Evolutionary conservation across 2,113 vertebrate species (phyloP).

Genomic region (Lutjanus erythropterus): DNA sequence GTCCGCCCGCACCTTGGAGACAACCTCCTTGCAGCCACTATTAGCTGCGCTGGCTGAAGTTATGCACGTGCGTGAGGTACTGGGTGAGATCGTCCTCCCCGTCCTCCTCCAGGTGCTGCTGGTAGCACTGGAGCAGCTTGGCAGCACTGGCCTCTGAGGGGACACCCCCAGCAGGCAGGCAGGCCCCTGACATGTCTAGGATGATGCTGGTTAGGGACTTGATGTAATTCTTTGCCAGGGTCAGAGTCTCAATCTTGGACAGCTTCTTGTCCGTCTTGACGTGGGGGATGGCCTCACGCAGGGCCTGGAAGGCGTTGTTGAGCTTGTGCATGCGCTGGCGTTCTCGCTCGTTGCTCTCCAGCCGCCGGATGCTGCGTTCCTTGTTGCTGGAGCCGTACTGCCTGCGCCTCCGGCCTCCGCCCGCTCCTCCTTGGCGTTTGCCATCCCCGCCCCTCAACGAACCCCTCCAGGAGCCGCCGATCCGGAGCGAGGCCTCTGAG

Average conservation of each 20-base stretch:
- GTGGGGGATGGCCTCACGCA: conserved; percentile 95
- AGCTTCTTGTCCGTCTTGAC: conserved; percentile 95
- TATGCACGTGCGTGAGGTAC: conserved; percentile 88
- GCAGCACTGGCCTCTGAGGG: conserved; percentile 76
- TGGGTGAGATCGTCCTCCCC: conserved; percentile 87
- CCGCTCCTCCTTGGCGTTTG: conserved; percentile 46
- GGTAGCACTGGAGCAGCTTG: conserved; percentile 90
- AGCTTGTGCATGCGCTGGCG: conserved; percentile 99
- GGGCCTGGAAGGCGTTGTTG: conserved; percentile 97
- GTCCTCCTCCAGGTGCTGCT: conserved; percentile 87
- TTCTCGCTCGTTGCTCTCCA: conserved; percentile 97
- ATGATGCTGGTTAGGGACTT: conserved; percentile 95
- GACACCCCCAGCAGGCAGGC: conserved; percentile 83
- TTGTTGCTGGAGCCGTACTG: conserved; percentile 78
- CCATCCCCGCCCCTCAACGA: conserved; percentile 63
- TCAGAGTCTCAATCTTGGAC: conserved; percentile 98
- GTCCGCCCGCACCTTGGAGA: conserved; percentile 23
- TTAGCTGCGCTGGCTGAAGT: conserved; percentile 87
- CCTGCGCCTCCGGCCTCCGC: conserved; percentile 69
- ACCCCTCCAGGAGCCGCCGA: conserved; percentile 77
- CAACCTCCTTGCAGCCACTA: conserved; percentile 22
- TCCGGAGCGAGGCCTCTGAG: conserved; percentile 84
- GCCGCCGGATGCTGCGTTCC: conserved; percentile 90
- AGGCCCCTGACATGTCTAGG: conserved; percentile 91
- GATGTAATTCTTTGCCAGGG: conserved; percentile 98